Evolutionary conservation across 2,888 invertebrate species (phyloP).

Genomic region (Ophraella communa): DNA sequence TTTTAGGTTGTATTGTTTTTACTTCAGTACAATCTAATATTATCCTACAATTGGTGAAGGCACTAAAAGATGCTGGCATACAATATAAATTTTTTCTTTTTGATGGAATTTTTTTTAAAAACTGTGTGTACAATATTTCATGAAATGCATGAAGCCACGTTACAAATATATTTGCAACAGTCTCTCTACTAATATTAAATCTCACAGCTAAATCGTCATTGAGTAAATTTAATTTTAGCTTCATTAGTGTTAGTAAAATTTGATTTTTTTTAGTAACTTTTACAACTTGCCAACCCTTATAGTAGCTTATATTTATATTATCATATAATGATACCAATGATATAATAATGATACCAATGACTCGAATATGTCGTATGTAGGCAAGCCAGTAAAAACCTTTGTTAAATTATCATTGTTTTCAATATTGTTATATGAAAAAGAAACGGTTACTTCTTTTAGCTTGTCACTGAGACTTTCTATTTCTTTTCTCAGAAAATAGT

Average conservation of each 20-base stretch:
- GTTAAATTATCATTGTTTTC: too few species aligned
- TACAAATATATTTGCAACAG: background rate
- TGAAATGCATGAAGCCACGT: constrained; percentile 1
- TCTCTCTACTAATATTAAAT: background rate
- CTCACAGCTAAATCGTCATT: background rate
- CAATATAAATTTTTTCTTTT: background rate
- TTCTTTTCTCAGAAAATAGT: too few species aligned
- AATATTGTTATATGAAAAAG: too few species aligned
- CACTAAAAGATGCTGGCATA: background rate
- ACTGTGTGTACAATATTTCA: too few species aligned
- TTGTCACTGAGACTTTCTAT: too few species aligned
- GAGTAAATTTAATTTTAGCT: background rate
- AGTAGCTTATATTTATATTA: too few species aligned
- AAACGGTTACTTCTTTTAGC: too few species aligned
- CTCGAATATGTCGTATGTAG: too few species aligned
- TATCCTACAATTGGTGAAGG: background rate
- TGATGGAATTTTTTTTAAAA: background rate
- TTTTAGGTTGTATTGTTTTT: background rate
- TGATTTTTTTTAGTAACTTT: background rate
- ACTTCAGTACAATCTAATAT: constrained; percentile 20
- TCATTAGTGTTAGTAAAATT: constrained; percentile 3
- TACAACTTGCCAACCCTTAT: too few species aligned
- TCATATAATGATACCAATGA: too few species aligned
- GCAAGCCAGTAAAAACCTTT: too few species aligned
- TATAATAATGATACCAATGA: too few species aligned